Base-by-base conservation (phyloP, 2,797 vertebrate genomes). In the Hylomyscus alleni region DNA sequence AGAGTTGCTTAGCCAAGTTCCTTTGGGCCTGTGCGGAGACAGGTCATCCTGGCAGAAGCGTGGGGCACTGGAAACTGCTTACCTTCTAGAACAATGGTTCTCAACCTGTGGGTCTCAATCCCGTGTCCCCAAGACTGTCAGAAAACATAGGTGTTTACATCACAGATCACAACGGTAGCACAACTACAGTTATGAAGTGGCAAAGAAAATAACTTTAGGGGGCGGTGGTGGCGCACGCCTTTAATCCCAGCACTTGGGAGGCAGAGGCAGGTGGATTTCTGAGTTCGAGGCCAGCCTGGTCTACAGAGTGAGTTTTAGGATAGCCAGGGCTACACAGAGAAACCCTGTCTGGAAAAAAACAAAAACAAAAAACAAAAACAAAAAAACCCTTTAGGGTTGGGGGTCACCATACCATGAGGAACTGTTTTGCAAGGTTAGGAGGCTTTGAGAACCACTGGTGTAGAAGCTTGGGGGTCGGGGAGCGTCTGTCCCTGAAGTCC, bases 51-150 rank as follows among this genome's bases (percentile, higher is more conserved):
- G 31, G 56, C 6, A 7, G 20, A 50, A 47, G 40, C 62, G 56
- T 15, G 29, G 24, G 52, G 37, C 9, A 4, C 5, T 76, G 29
- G 72, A 60, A 60, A 75, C 69, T 44, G 37, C 22, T 47, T 75
- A 60, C 37, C 87, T 76, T 34, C 54, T 47, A 44, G 87, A 58
- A 60, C 29, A 47, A 44, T 8, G 40, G 40, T 47, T 84, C 60
- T 65, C 60, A 84, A 22, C 17, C 60, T 50, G 54, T 58, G 80
- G 54, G 54, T 58, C 34, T 11, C 2, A 52, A 54, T 15, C 8
- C 29, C 14, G 29, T 11, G 0, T 7, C 62, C 4, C 12, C 13
- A 11, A 31, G 37, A 22, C 40, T 6, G 2, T 50, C 2, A 10
- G 26, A 65, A 67, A 85, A 20, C 60, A 84, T 19, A 47, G 40